Conservation (phyloP, 2,797 vertebrate species). For the Cichlasoma orientale region DNA sequence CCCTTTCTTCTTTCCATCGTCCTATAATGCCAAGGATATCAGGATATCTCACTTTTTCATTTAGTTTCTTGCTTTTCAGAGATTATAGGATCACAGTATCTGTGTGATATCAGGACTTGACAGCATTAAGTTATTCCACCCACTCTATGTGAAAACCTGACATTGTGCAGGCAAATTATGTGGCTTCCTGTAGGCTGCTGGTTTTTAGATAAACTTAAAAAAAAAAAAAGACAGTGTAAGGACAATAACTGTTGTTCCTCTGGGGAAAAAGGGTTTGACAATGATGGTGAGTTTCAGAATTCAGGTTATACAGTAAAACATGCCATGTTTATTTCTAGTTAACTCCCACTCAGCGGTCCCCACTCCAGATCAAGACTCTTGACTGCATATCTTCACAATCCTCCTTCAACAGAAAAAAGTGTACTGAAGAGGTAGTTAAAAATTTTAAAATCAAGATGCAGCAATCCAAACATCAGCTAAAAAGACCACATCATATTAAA, state of each 20-base stretch:
- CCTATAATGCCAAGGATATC: conserved; percentile 32
- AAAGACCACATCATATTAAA: too few relatives aligned
- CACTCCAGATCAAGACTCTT: background rate
- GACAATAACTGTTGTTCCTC: conserved; percentile 25
- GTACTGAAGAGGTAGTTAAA: too few relatives aligned
- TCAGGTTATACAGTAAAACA: conserved; percentile 7
- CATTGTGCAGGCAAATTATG: conserved; percentile 34
- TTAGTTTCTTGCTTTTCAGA: conserved; percentile 38
- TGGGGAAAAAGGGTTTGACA: background rate
- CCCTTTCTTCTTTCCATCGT: conserved; percentile 30
- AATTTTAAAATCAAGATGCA: too few relatives aligned
- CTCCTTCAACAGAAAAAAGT: too few relatives aligned
- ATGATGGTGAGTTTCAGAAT: conserved; percentile 25
- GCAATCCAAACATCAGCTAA: too few relatives aligned
- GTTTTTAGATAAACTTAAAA: conserved; percentile 23
- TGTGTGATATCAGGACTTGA: conserved; percentile 39
- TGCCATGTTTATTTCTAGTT: conserved; percentile 15
- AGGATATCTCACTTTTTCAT: conserved; percentile 32
- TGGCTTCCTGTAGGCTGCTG: conserved; percentile 15
- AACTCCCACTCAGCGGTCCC: background rate
- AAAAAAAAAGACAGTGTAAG: background rate
- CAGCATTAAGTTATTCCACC: conserved; percentile 57
- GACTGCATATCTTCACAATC: background rate
- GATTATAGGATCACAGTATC: conserved; percentile 39
- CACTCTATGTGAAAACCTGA: conserved; percentile 38